Evolutionary conservation across 64 coral and sea anemone genomes (phyloP), one percentile per base, ranked within the genome.

Genomic region (Hydrozoanthus tunicans): DNA sequence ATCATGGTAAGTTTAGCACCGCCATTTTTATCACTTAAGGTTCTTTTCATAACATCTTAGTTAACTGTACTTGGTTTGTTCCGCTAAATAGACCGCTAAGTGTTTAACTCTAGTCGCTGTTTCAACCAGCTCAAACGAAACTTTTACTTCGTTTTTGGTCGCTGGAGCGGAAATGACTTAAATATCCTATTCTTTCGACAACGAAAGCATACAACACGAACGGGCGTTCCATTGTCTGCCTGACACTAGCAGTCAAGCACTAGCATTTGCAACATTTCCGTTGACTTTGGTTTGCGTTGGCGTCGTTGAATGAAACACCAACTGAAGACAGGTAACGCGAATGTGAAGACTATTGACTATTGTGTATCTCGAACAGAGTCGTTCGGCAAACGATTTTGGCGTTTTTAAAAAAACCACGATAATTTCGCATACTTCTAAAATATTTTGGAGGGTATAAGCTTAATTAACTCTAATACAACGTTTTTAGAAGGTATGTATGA

Each of bases 1-100:
- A 88, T 75, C 51, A 88, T 88, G 84, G 84, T 88, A 61, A 88
- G 84, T 75, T 60, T 7, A 32, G 58, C 17, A 10, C 8, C 14
- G 9, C 11, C 43, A 52, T 12, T 76, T 76, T 76, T 4, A 5
- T 20, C 7, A 52, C 10, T 53, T 3, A 43, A 43, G 32, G 71
- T 74, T 74, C 26, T 17, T 24, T 27, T 25, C 23, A 72, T 8
- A n/a, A 7, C 32, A 72, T 6, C 51, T 51, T 52, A 7, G 26
- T 3, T 8, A 7, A 74, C 8, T 3, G 27, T 74, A 63, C 5
- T 51, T 82, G 26, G n/a, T 82, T 62, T 51, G 1, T 14, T 62
- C 43, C 4, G n/a, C 23, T 15, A 71, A 73, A 20, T 73, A 71
- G 27, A 23, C 20, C 55, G 14, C 32, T 53, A 66, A 13, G 64